A percentile compares a stretch with the other conserved stretches of the same genome.
phyloP scores from a whole-genome alignment of 2,797 vertebrate species.

The Vultur gryphus region DNA sequence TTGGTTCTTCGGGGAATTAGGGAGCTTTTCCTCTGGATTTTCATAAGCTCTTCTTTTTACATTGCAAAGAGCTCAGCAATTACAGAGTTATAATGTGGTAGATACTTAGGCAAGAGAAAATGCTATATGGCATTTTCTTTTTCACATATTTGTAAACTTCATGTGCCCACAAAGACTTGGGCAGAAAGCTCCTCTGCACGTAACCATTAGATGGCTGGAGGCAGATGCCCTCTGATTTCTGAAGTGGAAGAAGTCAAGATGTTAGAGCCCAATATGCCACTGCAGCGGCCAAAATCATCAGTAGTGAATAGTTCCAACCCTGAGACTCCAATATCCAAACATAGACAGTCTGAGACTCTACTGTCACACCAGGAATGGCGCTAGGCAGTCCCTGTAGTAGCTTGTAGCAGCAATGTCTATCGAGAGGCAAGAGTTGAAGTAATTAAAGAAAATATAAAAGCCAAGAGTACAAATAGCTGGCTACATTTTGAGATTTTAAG shows the following conservation, averaged over 20 bases:
- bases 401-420: neutral
- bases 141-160: neutral
- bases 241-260: neutral
- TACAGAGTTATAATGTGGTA: neutral
- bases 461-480: neutral
- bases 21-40: slow-evolving; percentile 5
- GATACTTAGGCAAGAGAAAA: neutral
- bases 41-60: neutral
- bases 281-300: neutral
- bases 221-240: neutral
- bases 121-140: neutral
- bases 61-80: neutral
- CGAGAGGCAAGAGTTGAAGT: neutral
- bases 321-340: neutral
- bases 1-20: slow-evolving; percentile 22
- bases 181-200: neutral
- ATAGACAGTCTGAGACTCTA: neutral
- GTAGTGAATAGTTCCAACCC: neutral
- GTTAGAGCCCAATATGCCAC: neutral
- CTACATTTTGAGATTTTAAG: neutral
- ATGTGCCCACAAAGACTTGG: neutral
- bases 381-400: neutral
- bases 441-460: neutral
- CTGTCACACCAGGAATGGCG: neutral
- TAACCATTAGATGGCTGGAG: neutral